These are phyloP conservation scores for Spinibarbus caldwelli DNA, from an alignment of 2,797 vertebrate species.

Conservation along the genomic window DNA sequence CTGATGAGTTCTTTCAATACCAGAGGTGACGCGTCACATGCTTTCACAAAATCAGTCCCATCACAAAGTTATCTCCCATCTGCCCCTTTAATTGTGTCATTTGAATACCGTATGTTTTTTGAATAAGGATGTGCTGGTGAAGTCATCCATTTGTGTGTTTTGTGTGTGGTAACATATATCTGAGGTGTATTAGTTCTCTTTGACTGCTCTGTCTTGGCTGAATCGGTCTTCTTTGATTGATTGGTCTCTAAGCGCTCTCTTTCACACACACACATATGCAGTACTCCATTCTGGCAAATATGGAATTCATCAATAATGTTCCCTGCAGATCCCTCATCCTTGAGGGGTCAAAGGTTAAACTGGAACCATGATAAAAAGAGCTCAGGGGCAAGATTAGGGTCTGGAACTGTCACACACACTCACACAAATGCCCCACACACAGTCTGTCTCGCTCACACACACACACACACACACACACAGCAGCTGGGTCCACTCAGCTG, in stretches of 20 bases:
- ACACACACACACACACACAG: conserved; percentile 54
- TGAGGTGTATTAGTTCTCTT: conserved; percentile 32
- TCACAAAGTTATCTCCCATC: no score
- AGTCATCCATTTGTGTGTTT: conserved; percentile 36
- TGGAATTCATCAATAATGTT: conserved; percentile 87
- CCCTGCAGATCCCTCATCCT: conserved; percentile 71
- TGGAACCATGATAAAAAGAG: conserved; percentile 82
- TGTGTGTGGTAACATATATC: conserved; percentile 21
- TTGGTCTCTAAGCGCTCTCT: conserved; percentile 73
- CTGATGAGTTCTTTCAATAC: conserved; percentile 48
- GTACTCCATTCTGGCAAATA: conserved; percentile 74
- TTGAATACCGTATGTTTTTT: not conserved
- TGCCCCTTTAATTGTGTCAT: conserved; percentile 11
- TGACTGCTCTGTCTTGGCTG: conserved; percentile 31
- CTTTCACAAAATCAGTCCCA: conserved; percentile 59
- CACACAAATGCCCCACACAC: conserved; percentile 27
- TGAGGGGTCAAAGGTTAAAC: conserved; percentile 83
- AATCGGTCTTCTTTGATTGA: conserved; percentile 79
- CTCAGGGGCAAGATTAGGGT: conserved; percentile 67
- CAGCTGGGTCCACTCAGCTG: conserved; percentile 79
- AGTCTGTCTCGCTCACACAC: conserved; percentile 12
- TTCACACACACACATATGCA: conserved; percentile 64
- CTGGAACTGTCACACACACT: conserved; percentile 38
- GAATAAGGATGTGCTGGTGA: not conserved
- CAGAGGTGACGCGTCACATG: conserved; percentile 67